phyloP scores from a whole-genome alignment of 2,888 invertebrate species.

The Caenorhabditis panamensis region DNA sequence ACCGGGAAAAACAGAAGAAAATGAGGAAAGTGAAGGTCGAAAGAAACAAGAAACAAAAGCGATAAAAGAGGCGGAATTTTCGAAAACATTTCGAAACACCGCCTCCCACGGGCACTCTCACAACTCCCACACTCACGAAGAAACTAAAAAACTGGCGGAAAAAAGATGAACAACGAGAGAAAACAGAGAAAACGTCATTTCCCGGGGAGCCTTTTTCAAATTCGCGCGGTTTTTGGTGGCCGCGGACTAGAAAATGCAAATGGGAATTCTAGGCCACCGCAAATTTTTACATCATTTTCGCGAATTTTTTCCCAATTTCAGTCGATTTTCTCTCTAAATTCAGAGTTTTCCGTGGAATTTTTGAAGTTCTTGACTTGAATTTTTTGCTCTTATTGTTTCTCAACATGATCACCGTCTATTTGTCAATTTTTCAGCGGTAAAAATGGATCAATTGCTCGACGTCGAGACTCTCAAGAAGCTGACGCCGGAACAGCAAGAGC shows the following conservation, averaged over 20 bases:
- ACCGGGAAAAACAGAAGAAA: not conserved
- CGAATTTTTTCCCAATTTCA: not conserved
- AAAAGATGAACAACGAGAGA: conserved; percentile 6
- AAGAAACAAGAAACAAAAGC: too few relatives aligned
- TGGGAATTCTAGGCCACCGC: conserved; percentile 15
- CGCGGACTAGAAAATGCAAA: conserved; percentile 17
- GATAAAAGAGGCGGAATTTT: conserved; percentile 11
- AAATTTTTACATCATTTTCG: conserved; percentile 15
- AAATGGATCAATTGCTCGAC: conserved; percentile 77
- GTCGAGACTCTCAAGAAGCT: conserved; percentile 76
- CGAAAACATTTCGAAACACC: conserved; percentile 31
- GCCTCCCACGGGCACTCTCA: conserved; percentile 10
- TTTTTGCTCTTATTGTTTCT: not conserved
- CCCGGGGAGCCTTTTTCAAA: not conserved
- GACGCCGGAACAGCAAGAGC: conserved; percentile 78
- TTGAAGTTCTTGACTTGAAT: not conserved
- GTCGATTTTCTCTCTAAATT: not conserved
- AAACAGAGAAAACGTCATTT: conserved; percentile 10
- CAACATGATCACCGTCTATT: not conserved
- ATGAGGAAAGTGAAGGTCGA: not conserved
- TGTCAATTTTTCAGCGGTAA: conserved; percentile 2
- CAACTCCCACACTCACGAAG: too few relatives aligned
- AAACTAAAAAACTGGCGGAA: conserved; percentile 1
- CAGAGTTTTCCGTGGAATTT: not conserved
- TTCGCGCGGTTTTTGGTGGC: conserved; percentile 4